Percentiles rank a stretch among this genome's conserved stretches.
Evolutionary conservation across 2,888 invertebrate genomes (phyloP).

Genomic region (Caenorhabditis angaria): DNA sequence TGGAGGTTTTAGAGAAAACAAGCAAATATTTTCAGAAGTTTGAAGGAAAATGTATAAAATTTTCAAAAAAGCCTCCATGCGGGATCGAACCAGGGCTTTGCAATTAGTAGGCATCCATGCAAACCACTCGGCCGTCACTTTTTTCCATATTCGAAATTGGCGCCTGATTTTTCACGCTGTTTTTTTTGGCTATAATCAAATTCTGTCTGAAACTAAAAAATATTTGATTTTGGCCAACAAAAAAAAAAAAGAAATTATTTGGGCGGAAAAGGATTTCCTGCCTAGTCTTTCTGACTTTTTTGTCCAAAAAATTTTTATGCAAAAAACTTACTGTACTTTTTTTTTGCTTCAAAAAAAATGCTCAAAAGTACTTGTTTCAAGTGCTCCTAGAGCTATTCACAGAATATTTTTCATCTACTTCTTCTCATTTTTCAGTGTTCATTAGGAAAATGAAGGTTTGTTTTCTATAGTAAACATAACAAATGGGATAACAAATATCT

Average conservation of each 20-base stretch:
- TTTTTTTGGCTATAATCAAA: too few species aligned
- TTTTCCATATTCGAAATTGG: too few species aligned
- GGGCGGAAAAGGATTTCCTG: constrained; percentile 1
- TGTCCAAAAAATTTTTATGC: background rate
- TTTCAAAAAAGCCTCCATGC: too few species aligned
- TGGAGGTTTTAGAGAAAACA: constrained; percentile 6
- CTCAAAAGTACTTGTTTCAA: too few species aligned
- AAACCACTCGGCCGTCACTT: too few species aligned
- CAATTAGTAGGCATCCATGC: too few species aligned
- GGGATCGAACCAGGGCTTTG: too few species aligned
- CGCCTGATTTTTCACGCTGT: too few species aligned
- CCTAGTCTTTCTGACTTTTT: background rate
- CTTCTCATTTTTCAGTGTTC: constrained; percentile 1
- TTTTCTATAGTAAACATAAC: background rate
- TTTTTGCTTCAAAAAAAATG: background rate
- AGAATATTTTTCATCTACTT: too few species aligned
- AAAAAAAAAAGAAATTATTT: background rate
- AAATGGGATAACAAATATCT: background rate
- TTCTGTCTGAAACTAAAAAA: too few species aligned
- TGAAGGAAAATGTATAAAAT: too few species aligned
- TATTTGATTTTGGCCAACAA: background rate
- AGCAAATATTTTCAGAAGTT: constrained; percentile 6
- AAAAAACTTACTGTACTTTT: background rate
- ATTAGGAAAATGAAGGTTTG: background rate
- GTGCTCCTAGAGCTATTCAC: too few species aligned